Percentiles rank a stretch among this genome's conserved stretches.
phyloP scores from a whole-genome alignment of 2,113 vertebrate species.

The Aegithalos caudatus region DNA sequence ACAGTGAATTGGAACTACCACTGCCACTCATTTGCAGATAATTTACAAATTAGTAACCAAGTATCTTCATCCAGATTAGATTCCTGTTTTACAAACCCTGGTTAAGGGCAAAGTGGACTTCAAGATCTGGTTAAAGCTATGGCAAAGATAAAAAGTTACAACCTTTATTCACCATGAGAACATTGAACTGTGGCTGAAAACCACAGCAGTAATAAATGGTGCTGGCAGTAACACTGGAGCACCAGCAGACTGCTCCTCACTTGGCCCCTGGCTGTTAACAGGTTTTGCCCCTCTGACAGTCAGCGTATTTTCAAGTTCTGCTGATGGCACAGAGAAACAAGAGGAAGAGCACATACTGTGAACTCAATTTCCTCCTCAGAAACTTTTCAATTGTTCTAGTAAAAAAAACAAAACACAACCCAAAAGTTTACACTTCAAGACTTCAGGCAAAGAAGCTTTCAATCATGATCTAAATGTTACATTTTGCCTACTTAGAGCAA shows the following conservation, averaged over 20 bases:
- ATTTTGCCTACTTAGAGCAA: background rate
- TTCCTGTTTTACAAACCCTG: background rate
- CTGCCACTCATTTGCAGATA: background rate
- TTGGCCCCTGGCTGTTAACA: background rate
- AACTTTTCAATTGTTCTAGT: background rate
- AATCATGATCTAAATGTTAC: background rate
- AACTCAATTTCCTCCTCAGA: background rate
- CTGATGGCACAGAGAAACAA: background rate
- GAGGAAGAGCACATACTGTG: background rate
- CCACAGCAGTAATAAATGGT: background rate
- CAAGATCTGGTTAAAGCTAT: background rate
- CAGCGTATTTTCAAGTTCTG: background rate
- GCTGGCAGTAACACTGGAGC: background rate
- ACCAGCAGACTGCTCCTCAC: background rate
- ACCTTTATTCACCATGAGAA: background rate
- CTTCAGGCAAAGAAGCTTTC: background rate
- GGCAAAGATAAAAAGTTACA: background rate
- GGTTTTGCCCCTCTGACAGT: background rate
- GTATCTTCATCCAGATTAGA: background rate
- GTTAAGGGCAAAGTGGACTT: background rate
- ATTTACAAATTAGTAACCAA: background rate
- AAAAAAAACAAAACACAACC: background rate
- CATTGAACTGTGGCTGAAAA: background rate
- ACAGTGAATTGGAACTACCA: background rate
- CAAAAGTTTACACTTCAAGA: background rate